phyloP scores from a whole-genome alignment of 2,888 invertebrate genomes.

The Keiferia lycopersicella region DNA sequence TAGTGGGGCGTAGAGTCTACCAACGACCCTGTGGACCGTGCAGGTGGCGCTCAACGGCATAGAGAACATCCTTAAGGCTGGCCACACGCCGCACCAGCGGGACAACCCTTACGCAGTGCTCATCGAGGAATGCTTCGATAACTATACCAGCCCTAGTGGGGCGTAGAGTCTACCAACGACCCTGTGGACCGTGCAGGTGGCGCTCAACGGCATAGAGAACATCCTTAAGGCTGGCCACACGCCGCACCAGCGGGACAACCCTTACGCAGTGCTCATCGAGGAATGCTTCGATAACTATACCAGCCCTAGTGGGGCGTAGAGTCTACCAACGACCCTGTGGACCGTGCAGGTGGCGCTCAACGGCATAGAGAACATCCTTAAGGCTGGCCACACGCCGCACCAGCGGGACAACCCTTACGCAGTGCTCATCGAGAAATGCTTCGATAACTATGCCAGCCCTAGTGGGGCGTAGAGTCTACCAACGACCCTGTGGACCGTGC shows the following conservation, averaged over 20 bases:
- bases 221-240: conserved; percentile 95
- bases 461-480: no score
- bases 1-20: no score
- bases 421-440: conserved; percentile 96
- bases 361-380: conserved; percentile 96
- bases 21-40: conserved; percentile 96
- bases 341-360: conserved; percentile 97
- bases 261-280: neutral
- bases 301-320: no score
- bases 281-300: conserved; percentile 20
- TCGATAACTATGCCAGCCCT: conserved; percentile 82
- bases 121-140: conserved; percentile 97
- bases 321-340: no score
- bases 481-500: no score
- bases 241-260: conserved; percentile 88
- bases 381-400: conserved; percentile 92
- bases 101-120: conserved; percentile 90
- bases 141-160: conserved; percentile 23
- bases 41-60: conserved; percentile 97
- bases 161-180: no score
- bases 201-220: conserved; percentile 97
- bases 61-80: conserved; percentile 96
- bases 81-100: conserved; percentile 90
- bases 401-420: conserved; percentile 88
- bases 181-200: no score